Evolutionary conservation across 2,888 invertebrate species (phyloP), one percentile per base, ranked within the genome.

Genomic region (Acleris cristana): DNA sequence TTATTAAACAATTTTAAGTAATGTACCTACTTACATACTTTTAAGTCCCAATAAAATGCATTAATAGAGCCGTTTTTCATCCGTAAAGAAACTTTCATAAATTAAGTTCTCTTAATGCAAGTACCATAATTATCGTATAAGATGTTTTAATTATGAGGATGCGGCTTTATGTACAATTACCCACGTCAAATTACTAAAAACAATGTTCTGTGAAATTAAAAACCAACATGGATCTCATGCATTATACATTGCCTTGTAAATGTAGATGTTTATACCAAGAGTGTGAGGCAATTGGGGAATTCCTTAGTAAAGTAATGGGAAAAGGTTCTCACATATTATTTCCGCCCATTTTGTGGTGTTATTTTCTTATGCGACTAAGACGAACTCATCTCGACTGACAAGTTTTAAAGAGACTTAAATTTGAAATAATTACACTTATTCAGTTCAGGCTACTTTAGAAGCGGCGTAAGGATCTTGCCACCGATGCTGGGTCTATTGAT

Each of bases 181-280:
- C 40, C 12, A 44, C 18, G 49, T 34, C 16, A 55, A 56, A 49
- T 34, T 40, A 40, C 52, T 45, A 53, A 59, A 65, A 49, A 49
- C 59, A 49, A 49, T 49, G 54, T 19, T 60, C 40, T 65, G 44
- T 61, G 56, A 65, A 60, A 65, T 61, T 60, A 56, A 51, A 65
- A 56, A 30, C 44, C 26, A 56, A 44, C 44, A 51, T 40, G 26
- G 19, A 4, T 53, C 30, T 21, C 48, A 48, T 49, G 21, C 45
- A 53, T 58, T 30, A 57, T 26, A 53, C 26, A 45, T 58, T 2
- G 18, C 16, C n/a, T 30, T 40, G 56, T 64, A 64, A 51, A 55
- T 49, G 18, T 26, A 34, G 1, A 55, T 49, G 18, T 18, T 44
- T 44, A 57, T 23, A 45, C 57, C 19, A n/a, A 34, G 34, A 10